Base-by-base conservation (phyloP, 2,888 invertebrate species). In the Macropis europaea region DNA sequence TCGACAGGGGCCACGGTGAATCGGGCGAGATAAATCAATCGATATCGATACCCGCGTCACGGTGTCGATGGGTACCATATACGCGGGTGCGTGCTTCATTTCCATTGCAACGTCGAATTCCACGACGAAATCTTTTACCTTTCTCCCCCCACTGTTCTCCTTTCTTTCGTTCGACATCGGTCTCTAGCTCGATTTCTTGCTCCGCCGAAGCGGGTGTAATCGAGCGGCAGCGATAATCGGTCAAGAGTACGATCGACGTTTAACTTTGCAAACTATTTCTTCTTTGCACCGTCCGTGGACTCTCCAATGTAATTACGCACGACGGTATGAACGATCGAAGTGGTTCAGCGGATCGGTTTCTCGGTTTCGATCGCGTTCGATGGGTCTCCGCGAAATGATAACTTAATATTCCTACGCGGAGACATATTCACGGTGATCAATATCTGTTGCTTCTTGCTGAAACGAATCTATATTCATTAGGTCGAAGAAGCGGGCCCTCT, bases 11-110 rank as follows among this genome's bases (percentile, higher is more conserved):
- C 67, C 61, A 52, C 73, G 68, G 42, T 52, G 76, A 82, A 85
- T 86, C 86, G 83, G 73, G 73, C 79, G 82, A 87, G 86, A 87
- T 87, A 87, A 88, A 88, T 88, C 86, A 88, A 87, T 87, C 86
- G 86, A 84, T 87, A 87, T 85, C 85, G 84, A 83, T 84, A 80
- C 78, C 79, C 80, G 80, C 80, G 84, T 84, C 78, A 73, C 78
- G 78, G 73, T 76, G 71, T 56, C 64, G 64, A 67, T 60, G 73
- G 60, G 69, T 77, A 73, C 72, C 66, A 61, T 77, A 77, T 77
- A 63, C 62, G 63, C 66, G 62, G 19, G 59, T 13, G 63, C 60
- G 36, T 34, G 52, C 36, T 36, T 63, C 62, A 77, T 81, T 81
- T 75, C 57, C 77, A 81, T 77, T 70, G 78, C 76, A 57, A 47